Evolutionary conservation across 1,140 invertebrate species (phyloP).

Genomic region (Solenopsis fugax): DNA sequence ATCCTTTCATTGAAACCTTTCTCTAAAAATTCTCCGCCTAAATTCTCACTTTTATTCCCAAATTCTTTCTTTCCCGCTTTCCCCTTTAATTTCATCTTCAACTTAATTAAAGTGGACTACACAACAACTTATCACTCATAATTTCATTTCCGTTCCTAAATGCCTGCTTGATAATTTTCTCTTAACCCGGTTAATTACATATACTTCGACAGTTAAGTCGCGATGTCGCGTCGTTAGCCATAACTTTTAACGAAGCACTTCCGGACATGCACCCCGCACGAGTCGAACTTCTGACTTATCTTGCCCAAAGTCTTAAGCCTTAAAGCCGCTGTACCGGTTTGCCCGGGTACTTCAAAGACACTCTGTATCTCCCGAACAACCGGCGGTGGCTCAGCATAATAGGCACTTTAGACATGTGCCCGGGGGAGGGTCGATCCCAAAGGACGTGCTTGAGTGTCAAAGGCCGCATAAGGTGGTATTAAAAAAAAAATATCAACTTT

Average conservation of each 20-base stretch:
- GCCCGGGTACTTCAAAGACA: conserved; percentile 60
- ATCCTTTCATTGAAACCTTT: neutral
- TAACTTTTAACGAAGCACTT: conserved; percentile 62
- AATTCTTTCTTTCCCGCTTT: neutral
- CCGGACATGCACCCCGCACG: conserved; percentile 48
- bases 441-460: conserved; percentile 54
- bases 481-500: conserved; percentile 21
- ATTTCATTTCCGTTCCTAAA: conserved; percentile 21
- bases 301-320: conserved; percentile 58
- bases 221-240: conserved; percentile 42
- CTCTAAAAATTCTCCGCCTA: too few relatives aligned
- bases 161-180: conserved; percentile 20
- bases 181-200: conserved; percentile 42
- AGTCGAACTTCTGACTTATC: conserved; percentile 64
- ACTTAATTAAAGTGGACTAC: neutral
- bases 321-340: conserved; percentile 52
- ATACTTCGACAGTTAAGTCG: conserved; percentile 49
- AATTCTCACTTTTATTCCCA: neutral
- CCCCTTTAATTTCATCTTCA: neutral
- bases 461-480: conserved; percentile 24
- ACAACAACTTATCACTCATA: neutral
- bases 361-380: conserved; percentile 56
- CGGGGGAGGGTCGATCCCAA: neutral
- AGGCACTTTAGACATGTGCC: conserved; percentile 58
- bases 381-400: conserved; percentile 52